Evolutionary conservation across 2,888 invertebrate genomes (phyloP).

Genomic region (Conus canariensis): DNA sequence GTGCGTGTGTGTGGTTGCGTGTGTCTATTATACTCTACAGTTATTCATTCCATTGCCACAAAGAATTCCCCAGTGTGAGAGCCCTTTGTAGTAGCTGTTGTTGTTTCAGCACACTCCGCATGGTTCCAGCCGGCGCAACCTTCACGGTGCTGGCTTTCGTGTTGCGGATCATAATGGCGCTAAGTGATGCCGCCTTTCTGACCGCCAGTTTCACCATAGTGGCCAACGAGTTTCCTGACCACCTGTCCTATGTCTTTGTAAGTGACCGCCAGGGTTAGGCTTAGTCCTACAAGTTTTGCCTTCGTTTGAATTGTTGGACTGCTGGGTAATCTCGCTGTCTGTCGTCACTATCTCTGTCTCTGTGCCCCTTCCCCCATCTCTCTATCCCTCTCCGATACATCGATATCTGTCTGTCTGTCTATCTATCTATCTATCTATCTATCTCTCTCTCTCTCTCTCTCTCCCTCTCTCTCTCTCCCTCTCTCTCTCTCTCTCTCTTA

Average conservation of each 20-base stretch:
- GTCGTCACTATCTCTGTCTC: too few species aligned
- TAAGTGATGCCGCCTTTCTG: slow-evolving; percentile 86
- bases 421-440: too few species aligned
- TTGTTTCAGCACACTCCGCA: slow-evolving; percentile 75
- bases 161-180: slow-evolving; percentile 86
- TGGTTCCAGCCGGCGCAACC: slow-evolving; percentile 83
- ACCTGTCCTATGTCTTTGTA: slow-evolving; percentile 87
- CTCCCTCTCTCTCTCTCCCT: too few species aligned
- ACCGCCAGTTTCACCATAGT: slow-evolving; percentile 90
- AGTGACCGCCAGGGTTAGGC: slow-evolving; percentile 62
- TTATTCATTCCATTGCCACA: not conserved
- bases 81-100: not conserved
- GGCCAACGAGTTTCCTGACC: slow-evolving; percentile 87
- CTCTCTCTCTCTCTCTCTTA: too few species aligned
- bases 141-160: slow-evolving; percentile 86
- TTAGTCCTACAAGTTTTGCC: too few species aligned
- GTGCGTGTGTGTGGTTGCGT: not conserved
- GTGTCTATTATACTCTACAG: not conserved
- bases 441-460: too few species aligned
- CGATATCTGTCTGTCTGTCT: too few species aligned
- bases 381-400: too few species aligned
- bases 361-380: too few species aligned
- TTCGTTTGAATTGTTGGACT: too few species aligned
- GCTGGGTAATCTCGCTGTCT: too few species aligned
- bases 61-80: not conserved